Evolutionary conservation across 2,113 vertebrate species (phyloP), one percentile per base, ranked within the genome.

Genomic region (Hippocampus abdominalis): DNA sequence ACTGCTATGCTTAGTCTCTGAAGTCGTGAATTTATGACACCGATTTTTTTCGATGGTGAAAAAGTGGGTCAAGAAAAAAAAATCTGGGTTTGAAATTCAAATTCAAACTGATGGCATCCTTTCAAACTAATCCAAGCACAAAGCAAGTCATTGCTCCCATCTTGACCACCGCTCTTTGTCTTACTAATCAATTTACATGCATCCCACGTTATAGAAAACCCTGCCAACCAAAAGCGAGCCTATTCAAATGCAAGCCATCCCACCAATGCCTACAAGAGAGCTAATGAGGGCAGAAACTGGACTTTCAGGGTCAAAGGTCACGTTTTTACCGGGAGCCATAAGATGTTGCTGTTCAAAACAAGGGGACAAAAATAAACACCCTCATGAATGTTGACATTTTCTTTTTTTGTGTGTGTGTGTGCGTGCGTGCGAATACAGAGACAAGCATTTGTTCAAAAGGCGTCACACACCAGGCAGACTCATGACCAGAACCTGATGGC

Each of bases 121-220:
- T 7, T 56, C 57, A 18, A 71, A 69, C 54, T 63, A 42, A 68
- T 68, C 64, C 21, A 64, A 48, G 21, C 48, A 73, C 51, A 46
- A 44, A 66, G 68, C 51, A 25, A 66, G 69, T 64, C 48, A 46
- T 29, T 49, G 73, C 69, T 74, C 57, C 70, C 61, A 46, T 64
- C 73, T 57, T 16, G 11, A 74, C 64, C 72, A 72, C 59, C 64
- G 69, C 57, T 64, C 73, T 68, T 60, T 64, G 74, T 76, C 66
- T 69, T 74, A 53, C 73, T 66, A 63, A 83, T 77, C 73, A 69
- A 86, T 88, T 83, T 63, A 78, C 72, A 88, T 87, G 85, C 83
- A 74, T 72, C 83, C 68, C 82, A 77, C 68, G 49, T 79, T 76
- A 76, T 44, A 2, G 69, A 61, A 71, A 76, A 64, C 49, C 77